These are phyloP conservation scores for Chromis chromis DNA, from an alignment of 2,797 vertebrate genomes.

Conservation along the genomic window DNA sequence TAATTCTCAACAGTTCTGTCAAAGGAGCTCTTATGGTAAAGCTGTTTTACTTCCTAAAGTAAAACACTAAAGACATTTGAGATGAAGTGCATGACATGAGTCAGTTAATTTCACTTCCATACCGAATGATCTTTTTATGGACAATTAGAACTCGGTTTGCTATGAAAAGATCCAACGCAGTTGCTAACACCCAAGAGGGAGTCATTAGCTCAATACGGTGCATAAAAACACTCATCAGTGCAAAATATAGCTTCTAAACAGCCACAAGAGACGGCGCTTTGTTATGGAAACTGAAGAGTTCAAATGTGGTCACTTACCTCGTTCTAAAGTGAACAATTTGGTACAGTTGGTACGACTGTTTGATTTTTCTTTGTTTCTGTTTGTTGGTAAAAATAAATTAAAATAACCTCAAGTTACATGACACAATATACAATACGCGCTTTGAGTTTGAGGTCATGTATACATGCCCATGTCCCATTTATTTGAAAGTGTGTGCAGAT, in stretches of 20 bases:
- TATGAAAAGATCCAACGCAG: constrained; percentile 9
- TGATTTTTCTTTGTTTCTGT: not conserved
- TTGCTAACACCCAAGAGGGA: constrained; percentile 4
- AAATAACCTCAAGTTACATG: not conserved
- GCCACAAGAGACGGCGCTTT: not conserved
- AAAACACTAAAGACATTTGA: constrained; percentile 69
- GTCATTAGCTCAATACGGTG: constrained; percentile 26
- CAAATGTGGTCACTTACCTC: constrained; percentile 6
- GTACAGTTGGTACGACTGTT: not conserved
- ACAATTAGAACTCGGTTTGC: constrained; percentile 17
- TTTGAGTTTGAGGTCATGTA: not conserved
- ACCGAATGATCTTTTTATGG: constrained; percentile 13
- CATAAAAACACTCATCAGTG: constrained; percentile 3
- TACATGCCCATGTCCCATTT: not conserved
- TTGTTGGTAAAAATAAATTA: too few relatives aligned
- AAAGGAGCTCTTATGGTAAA: constrained; percentile 60
- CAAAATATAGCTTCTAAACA: constrained; percentile 19
- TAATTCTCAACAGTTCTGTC: constrained; percentile 61
- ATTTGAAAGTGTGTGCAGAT: not conserved
- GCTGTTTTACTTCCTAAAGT: constrained; percentile 71
- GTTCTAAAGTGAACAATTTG: constrained; percentile 7
- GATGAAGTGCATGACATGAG: constrained; percentile 50
- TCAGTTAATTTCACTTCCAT: constrained; percentile 6
- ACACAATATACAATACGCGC: not conserved
- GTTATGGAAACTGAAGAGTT: not conserved